Percentiles rank a stretch among this genome's conserved stretches.
Evolutionary conservation across 2,888 invertebrate species (phyloP).

Genomic region (Drosophila phalerata): DNA sequence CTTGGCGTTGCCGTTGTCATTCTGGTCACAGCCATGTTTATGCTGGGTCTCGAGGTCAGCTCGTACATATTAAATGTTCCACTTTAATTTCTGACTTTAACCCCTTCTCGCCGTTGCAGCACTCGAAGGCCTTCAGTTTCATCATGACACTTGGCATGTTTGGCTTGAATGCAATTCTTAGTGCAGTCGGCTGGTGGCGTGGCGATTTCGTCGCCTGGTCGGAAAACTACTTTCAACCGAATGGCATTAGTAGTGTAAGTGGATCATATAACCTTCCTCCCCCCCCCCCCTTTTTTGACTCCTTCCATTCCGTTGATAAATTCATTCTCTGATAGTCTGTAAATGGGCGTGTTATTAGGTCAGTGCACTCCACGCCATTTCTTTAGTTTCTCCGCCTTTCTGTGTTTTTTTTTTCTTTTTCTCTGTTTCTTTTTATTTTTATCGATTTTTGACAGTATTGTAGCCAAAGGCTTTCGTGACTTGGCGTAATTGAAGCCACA

Average conservation of each 20-base stretch:
- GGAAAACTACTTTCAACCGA: constrained; percentile 82
- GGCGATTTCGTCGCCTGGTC: constrained; percentile 84
- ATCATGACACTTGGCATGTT: constrained; percentile 85
- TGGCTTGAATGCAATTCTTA: constrained; percentile 84
- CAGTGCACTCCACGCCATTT: constrained; percentile 67
- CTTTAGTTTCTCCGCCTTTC: constrained; percentile 22
- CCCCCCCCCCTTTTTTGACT: not conserved
- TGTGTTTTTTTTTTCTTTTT: constrained; percentile 39
- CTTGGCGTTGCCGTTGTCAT: constrained; percentile 87
- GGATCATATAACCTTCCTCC: not conserved
- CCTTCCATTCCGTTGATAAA: constrained; percentile 1
- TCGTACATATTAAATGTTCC: constrained; percentile 1
- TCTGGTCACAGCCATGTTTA: constrained; percentile 87
- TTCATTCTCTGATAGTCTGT: constrained; percentile 17
- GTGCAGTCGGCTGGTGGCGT: constrained; percentile 83
- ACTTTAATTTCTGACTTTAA: not conserved
- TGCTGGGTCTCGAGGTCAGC: constrained; percentile 87
- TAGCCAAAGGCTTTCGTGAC: constrained; percentile 65
- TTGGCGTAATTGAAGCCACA: constrained; percentile 63
- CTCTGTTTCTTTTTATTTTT: constrained; percentile 16
- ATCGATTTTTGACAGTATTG: constrained; percentile 65
- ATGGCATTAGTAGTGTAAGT: constrained; percentile 84
- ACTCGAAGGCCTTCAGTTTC: constrained; percentile 84
- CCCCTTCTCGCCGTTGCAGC: constrained; percentile 61
- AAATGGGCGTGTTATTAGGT: constrained; percentile 66